Conservation (phyloP, 30 jellyfish, hydroid and myxozoan genomes). For the Aurelia sp. region DNA sequence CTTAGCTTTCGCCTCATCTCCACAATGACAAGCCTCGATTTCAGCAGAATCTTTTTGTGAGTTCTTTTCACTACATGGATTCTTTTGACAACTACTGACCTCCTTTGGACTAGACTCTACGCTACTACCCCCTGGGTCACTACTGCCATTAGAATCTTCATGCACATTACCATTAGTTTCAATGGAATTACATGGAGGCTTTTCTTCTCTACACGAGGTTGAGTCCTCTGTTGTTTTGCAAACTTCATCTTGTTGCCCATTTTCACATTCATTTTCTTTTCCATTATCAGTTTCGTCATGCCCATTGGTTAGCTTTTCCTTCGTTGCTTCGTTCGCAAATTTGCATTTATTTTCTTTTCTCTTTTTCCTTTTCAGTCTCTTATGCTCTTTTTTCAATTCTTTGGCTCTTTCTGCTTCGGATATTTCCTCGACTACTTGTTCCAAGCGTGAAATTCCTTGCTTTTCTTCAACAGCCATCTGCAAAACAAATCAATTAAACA, state of each 20-base stretch:
- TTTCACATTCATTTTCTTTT: conserved; percentile 52
- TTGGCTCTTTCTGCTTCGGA: conserved; percentile 96
- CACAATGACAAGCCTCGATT: conserved; percentile 64
- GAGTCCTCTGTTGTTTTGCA: conserved; percentile 18
- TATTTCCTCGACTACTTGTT: conserved; percentile 96
- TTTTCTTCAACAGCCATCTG: conserved; percentile 96
- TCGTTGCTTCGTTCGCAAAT: conserved; percentile 71
- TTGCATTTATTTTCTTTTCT: conserved; percentile 91
- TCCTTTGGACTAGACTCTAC: background rate
- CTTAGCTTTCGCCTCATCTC: conserved; percentile 57
- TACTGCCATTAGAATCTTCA: background rate
- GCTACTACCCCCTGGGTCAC: background rate
- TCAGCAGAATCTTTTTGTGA: background rate
- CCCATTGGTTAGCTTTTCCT: conserved; percentile 53
- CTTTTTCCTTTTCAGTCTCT: conserved; percentile 88
- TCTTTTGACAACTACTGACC: background rate
- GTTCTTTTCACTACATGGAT: background rate
- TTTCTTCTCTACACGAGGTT: conserved; percentile 46
- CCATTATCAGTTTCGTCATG: conserved; percentile 17
- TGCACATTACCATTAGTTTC: conserved; percentile 1
- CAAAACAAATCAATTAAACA: background rate
- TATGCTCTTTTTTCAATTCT: conserved; percentile 85
- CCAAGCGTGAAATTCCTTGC: conserved; percentile 92
- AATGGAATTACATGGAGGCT: conserved; percentile 16
- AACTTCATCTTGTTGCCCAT: conserved; percentile 37